Base-by-base conservation (phyloP, 1,140 invertebrate species). In the Drosophila insularis region DNA sequence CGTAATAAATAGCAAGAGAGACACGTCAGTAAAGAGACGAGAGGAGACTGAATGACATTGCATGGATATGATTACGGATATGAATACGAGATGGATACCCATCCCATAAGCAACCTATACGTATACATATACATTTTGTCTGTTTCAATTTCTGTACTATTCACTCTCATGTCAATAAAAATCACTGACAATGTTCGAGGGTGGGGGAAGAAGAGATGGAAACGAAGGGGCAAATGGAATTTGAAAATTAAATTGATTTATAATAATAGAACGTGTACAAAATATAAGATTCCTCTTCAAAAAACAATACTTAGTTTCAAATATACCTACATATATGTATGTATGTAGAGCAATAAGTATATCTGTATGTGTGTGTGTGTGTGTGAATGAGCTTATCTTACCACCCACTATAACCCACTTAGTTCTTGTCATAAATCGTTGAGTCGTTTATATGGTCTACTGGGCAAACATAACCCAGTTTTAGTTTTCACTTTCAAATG, bases 401-500 rank as follows among this genome's bases (percentile, higher is more conserved):
- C 60, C 66, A 50, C 17, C 17, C 43, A 50, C 43, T 7, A 21
- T 84, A 89, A 84, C 84, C 84, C 54, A 87, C 67, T 89, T 87
- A 70, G 55, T 61, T 58, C 43, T 71, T 61, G 46, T 74, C 68
- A 71, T 87, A 89, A 87, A 84, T 84, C 59, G 64, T 68, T 21
- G 58, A 55, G 13, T 53, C 40, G 23, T 50, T 62, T 73, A 76
- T 82, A 82, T 80, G 65, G 54, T 43, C 56, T 19, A 40, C 50
- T 61, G 13, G 50, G 43, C 84, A 87, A 80, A 89, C 61, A 87
- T 89, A 89, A 74, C 84, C 84, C 68, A 87, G 62, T 80, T 86
- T 46, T 27, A 21, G 50, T 46, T 53, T 27, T 32, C 23, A 68
- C 14, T 54, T 69, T 10, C 59, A 53, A 54, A 50, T 43, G 64